Percentiles rank a stretch among this genome's conserved stretches.
These are phyloP conservation scores for Mesocricetus auratus DNA, from an alignment of 2,113 vertebrate genomes.

Conservation along the genomic window DNA sequence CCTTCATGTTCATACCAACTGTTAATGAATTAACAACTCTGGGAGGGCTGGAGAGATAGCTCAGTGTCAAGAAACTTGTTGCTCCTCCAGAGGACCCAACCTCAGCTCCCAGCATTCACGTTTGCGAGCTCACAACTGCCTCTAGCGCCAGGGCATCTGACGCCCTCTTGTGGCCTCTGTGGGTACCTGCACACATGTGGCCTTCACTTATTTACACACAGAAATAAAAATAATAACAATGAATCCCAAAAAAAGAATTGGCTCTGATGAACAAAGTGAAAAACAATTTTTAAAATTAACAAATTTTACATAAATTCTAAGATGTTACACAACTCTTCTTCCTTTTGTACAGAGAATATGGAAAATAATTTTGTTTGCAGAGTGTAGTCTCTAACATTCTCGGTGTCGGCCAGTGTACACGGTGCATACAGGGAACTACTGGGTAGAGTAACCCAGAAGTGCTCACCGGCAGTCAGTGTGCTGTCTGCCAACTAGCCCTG, in stretches of 20 bases:
- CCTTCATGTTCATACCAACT: not conserved
- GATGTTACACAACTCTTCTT: not conserved
- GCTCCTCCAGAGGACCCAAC: not conserved
- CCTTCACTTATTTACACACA: not conserved
- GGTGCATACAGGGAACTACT: not conserved
- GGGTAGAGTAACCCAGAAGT: not conserved
- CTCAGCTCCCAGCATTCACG: not conserved
- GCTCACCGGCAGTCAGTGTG: not conserved
- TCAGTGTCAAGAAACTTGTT: not conserved
- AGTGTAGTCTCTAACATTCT: not conserved
- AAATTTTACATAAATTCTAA: slow-evolving; percentile 19
- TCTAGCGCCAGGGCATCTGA: not conserved
- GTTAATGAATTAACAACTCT: not conserved
- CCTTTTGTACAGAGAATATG: not conserved
- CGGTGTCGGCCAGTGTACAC: not conserved
- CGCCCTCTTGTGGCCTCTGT: not conserved
- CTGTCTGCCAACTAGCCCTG: not conserved
- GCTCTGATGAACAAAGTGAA: not conserved
- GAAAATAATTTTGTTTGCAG: slow-evolving; percentile 8
- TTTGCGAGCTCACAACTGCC: not conserved
- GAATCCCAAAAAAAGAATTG: not conserved
- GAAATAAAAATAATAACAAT: not conserved
- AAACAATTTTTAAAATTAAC: slow-evolving; percentile 18
- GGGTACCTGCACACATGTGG: not conserved
- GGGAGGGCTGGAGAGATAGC: not conserved